These are phyloP conservation scores for Spatula clypeata DNA, from an alignment of 2,797 vertebrate genomes.

Conservation along the genomic window DNA sequence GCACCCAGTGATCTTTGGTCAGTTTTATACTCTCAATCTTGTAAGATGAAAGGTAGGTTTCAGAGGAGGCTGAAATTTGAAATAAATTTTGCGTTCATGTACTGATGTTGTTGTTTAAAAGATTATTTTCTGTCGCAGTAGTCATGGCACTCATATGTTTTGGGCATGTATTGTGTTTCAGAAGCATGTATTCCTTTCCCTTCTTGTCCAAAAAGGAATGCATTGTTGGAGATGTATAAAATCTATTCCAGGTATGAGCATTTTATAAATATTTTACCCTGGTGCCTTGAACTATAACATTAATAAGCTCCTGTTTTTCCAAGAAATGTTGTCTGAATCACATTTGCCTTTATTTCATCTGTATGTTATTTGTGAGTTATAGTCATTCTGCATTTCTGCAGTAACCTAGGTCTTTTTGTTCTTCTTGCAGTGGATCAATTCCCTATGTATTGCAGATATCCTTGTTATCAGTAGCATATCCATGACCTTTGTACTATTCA, in stretches of 20 bases:
- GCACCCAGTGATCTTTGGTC: not conserved
- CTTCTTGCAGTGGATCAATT: not conserved
- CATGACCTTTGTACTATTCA: not conserved
- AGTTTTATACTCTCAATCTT: not conserved
- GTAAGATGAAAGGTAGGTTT: not conserved
- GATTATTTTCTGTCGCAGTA: not conserved
- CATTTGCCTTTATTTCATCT: not conserved
- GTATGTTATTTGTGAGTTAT: not conserved
- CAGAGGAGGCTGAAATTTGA: slow-evolving; percentile 11
- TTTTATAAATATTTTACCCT: not conserved
- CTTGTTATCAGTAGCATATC: not conserved
- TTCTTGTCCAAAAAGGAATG: not conserved
- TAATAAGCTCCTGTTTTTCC: not conserved
- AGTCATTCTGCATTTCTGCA: not conserved
- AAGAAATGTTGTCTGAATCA: not conserved
- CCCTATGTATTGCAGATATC: not conserved
- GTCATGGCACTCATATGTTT: not conserved
- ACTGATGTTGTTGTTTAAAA: not conserved
- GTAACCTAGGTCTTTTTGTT: not conserved
- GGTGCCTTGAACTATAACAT: not conserved
- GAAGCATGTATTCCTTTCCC: not conserved
- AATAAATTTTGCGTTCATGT: not conserved
- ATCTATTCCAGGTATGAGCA: not conserved
- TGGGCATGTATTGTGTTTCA: not conserved
- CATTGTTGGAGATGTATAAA: not conserved